A percentile compares a stretch with the other conserved stretches of the same genome.
These are phyloP conservation scores for Plodia interpunctella DNA, from an alignment of 1,140 invertebrate genomes.

Conservation along the genomic window DNA sequence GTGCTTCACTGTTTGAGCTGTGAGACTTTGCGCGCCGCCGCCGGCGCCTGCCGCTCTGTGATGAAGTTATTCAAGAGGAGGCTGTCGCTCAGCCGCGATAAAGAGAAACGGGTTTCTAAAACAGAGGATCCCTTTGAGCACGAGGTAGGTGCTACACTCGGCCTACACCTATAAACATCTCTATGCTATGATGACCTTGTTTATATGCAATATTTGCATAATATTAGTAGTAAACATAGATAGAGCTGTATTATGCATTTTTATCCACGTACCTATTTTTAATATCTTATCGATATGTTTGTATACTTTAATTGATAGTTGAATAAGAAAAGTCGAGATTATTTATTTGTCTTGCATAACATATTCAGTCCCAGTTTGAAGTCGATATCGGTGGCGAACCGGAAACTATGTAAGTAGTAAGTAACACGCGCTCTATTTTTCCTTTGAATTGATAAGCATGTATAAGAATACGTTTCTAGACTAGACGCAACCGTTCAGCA, in stretches of 20 bases:
- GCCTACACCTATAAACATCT: constrained; percentile 14
- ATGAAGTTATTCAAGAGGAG: constrained; percentile 75
- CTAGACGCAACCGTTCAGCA: constrained; percentile 28
- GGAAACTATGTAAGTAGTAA: constrained; percentile 18
- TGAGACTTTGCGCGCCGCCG: constrained; percentile 35
- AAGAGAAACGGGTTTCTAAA: constrained; percentile 62
- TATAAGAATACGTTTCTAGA: constrained; percentile 35
- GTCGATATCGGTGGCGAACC: constrained; percentile 18
- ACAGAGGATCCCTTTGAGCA: constrained; percentile 68
- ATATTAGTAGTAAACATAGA: not conserved
- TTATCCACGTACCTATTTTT: too few species aligned
- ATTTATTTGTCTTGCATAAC: not conserved
- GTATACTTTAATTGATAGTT: not conserved
- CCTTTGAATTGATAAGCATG: constrained; percentile 40
- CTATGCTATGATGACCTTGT: not conserved
- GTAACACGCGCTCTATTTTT: not conserved
- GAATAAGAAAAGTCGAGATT: not conserved
- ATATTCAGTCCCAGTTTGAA: constrained; percentile 3
- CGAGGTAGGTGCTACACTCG: constrained; percentile 48
- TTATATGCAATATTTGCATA: constrained; percentile 6
- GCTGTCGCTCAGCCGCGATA: constrained; percentile 68
- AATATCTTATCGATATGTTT: not conserved
- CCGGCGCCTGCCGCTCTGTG: constrained; percentile 32
- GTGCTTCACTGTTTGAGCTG: constrained; percentile 29
- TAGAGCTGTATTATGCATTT: too few species aligned